Conservation (phyloP, 92 coral and sea anemone genomes). For the Epizoanthus illoricatus region DNA sequence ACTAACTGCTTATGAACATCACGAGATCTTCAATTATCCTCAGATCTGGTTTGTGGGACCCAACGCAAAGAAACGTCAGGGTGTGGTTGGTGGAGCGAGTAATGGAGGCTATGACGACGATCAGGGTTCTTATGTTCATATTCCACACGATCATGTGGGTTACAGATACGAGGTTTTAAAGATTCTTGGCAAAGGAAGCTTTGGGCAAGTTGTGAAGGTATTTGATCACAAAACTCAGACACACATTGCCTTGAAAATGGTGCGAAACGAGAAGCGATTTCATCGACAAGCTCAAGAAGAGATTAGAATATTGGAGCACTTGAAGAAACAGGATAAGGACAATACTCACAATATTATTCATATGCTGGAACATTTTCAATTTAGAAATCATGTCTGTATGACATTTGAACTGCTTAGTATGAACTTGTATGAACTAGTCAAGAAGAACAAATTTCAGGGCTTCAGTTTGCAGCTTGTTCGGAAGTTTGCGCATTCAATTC, state of each 20-base stretch:
- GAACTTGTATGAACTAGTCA: constrained; percentile 92
- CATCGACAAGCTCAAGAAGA: constrained; percentile 98
- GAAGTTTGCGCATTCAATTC: constrained; percentile 96
- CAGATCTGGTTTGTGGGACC: constrained; percentile 96
- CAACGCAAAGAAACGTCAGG: constrained; percentile 97
- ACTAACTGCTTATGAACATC: constrained; percentile 93
- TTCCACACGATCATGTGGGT: constrained; percentile 98
- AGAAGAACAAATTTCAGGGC: constrained; percentile 99
- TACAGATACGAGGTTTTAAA: constrained; percentile 96
- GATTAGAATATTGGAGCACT: constrained; percentile 92
- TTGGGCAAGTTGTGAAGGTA: constrained; percentile 98
- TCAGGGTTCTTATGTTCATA: constrained; percentile 97
- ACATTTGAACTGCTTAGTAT: constrained; percentile 96
- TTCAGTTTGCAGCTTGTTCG: constrained; percentile 93
- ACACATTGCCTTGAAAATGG: constrained; percentile 96
- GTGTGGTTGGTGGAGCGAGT: constrained; percentile 98
- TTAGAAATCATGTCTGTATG: constrained; percentile 97
- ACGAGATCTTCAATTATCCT: constrained; percentile 95
- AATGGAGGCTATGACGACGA: constrained; percentile 99
- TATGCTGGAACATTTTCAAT: constrained; percentile 91
- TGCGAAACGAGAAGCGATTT: constrained; percentile 98
- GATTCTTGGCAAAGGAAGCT: constrained; percentile 98
- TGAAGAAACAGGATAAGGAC: constrained; percentile 95
- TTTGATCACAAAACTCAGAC: constrained; percentile 97
- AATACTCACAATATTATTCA: constrained; percentile 91